These are phyloP conservation scores for Nemapogon koenigi DNA, from an alignment of 2,888 invertebrate genomes.

Conservation along the genomic window DNA sequence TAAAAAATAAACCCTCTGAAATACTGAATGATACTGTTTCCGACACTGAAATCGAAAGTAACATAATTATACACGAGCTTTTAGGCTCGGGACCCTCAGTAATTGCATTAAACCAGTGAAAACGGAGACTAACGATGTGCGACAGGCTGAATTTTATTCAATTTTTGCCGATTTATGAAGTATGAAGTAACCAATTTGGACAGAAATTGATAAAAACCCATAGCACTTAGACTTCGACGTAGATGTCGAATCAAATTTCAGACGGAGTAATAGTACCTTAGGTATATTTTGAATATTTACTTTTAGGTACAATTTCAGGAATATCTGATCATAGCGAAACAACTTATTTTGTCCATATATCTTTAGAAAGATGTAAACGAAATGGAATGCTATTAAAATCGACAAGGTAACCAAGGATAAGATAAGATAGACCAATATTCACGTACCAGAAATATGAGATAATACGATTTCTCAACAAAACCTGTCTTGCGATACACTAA, in stretches of 20 bases:
- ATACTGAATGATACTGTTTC: conserved; percentile 3
- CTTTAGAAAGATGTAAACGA: too few relatives aligned
- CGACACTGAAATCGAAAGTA: conserved; percentile 35
- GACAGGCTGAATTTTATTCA: conserved; percentile 10
- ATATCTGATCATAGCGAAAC: too few relatives aligned
- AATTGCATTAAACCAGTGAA: conserved; percentile 34
- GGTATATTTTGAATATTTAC: too few relatives aligned
- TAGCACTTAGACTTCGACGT: neutral
- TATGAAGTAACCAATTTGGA: conserved; percentile 3
- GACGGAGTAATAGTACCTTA: too few relatives aligned
- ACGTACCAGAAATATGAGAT: too few relatives aligned
- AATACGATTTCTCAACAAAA: too few relatives aligned
- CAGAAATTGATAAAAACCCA: neutral
- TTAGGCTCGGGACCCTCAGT: conserved; percentile 31
- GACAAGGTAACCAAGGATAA: too few relatives aligned
- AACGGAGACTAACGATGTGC: conserved; percentile 18
- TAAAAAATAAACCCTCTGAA: neutral
- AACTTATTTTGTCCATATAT: too few relatives aligned
- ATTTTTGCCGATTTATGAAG: conserved; percentile 9
- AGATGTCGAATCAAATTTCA: neutral
- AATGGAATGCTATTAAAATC: too few relatives aligned
- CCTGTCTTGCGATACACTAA: too few relatives aligned
- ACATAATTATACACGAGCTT: conserved; percentile 39
- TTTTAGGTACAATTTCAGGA: too few relatives aligned
- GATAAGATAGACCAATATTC: too few relatives aligned